Conservation (phyloP, 2,888 invertebrate species). For the Dermolepida albohirtum region DNA sequence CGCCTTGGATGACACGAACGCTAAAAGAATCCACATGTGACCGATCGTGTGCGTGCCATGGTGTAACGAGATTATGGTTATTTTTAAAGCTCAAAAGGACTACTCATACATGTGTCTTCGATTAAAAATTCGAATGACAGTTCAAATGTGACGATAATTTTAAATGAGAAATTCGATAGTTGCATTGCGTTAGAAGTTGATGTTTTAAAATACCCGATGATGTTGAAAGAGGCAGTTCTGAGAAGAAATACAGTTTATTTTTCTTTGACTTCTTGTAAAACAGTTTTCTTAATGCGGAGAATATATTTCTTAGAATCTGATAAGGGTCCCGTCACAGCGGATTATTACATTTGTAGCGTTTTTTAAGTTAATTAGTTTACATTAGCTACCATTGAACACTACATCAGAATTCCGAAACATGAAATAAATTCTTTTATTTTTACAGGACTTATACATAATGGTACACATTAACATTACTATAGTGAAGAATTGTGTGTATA, state of each 20-base stretch:
- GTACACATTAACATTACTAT: too few species aligned
- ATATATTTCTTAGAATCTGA: too few species aligned
- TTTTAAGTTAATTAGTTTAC: not conserved
- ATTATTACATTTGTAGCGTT: not conserved
- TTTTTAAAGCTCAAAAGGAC: slow-evolving; percentile 27
- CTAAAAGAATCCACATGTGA: slow-evolving; percentile 33
- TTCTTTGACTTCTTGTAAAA: not conserved
- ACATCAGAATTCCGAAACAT: too few species aligned
- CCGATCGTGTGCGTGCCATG: not conserved
- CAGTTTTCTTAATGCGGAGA: too few species aligned
- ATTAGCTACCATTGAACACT: too few species aligned
- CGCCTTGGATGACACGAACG: slow-evolving; percentile 27
- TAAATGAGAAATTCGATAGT: slow-evolving; percentile 6
- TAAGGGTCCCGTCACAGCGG: too few species aligned
- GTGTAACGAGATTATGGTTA: slow-evolving; percentile 2
- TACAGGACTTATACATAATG: too few species aligned
- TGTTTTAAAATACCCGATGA: too few species aligned
- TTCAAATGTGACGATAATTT: slow-evolving; percentile 11
- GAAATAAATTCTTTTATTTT: too few species aligned
- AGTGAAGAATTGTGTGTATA: too few species aligned
- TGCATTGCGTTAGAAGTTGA: not conserved
- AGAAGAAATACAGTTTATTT: too few species aligned
- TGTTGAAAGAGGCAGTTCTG: too few species aligned
- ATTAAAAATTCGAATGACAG: slow-evolving; percentile 22
- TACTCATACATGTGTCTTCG: slow-evolving; percentile 20